Conservation (phyloP, 92 coral and sea anemone genomes). For the Porites evermanni region DNA sequence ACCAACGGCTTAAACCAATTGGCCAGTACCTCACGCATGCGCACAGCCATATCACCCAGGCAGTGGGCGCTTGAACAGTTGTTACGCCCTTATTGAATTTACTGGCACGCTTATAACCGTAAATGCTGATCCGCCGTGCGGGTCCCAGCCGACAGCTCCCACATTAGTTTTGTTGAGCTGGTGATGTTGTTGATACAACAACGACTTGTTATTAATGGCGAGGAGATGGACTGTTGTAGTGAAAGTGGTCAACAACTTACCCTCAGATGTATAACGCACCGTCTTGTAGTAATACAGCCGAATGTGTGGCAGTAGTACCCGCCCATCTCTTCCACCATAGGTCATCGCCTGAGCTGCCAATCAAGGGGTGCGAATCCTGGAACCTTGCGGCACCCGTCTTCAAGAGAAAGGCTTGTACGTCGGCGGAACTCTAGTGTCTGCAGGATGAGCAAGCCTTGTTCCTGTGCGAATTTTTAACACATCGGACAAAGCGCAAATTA, state of each 20-base stretch:
- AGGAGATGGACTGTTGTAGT: constrained; percentile 27
- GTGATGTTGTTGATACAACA: not conserved
- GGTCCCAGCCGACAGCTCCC: no score
- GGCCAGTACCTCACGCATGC: no score
- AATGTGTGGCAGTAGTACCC: constrained; percentile 40
- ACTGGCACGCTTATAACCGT: no score
- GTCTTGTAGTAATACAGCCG: no score
- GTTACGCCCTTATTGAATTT: no score
- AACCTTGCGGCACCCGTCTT: constrained; percentile 13
- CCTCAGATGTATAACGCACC: constrained; percentile 36
- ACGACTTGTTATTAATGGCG: constrained; percentile 12
- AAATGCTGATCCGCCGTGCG: no score
- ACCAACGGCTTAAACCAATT: no score
- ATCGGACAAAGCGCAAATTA: constrained; percentile 22
- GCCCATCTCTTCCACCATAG: constrained; percentile 1
- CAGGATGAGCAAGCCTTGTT: not conserved
- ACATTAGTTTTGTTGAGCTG: no score
- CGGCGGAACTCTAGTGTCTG: constrained; percentile 22
- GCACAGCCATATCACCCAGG: no score
- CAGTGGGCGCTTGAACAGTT: no score
- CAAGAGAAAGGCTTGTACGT: constrained; percentile 41
- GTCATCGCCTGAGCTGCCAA: not conserved
- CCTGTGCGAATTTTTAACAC: constrained; percentile 28
- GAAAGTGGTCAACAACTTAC: constrained; percentile 27
- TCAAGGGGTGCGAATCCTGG: not conserved